Base-by-base conservation (phyloP, 1,140 invertebrate species). In the Heliothis virescens region DNA sequence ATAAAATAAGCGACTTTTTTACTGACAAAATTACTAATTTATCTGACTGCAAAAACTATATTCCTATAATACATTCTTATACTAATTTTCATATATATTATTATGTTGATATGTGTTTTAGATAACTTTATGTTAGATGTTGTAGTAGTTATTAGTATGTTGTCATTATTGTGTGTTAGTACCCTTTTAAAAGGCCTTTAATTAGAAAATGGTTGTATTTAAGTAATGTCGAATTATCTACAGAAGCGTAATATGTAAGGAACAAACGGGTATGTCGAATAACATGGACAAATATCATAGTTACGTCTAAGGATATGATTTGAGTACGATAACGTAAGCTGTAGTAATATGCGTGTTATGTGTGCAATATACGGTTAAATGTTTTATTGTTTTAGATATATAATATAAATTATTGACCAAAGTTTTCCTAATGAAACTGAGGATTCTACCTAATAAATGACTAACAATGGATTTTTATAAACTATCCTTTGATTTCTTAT, bases 121-220 rank as follows among this genome's bases (percentile, higher is more conserved):
- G 52, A 72, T 72, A 29, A 57, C 29, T 55, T 72, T 72, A 72
- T 72, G 69, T 72, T 72, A 57, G 69, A 71, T 71, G 67, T 72
- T 72, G 29, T 72, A 55, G 67, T 13, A 53, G 21, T 55, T 41
- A 34, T 16, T 72, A 34, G 69, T 72, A 41, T 55, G 26, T 69
- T 69, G 65, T 69, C 3, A 52, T 69, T 69, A 69, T 52, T 50
- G 65, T 71, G 67, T 71, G 48, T 71, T 71, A 72, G 69, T 41
- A 29, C 26, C 53, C 69, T 57, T 71, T 71, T 0, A 71, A 72
- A 72, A 55, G 69, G 69, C 69, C 69, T 72, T 72, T 41, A 67
- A 16, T 67, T 72, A 72, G 52, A 72, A 52, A 72, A 72, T 72
- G 50, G 69, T 72, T 72, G 69, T 72, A 72, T 57, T 57, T 57